Base-by-base conservation (phyloP, 2,888 invertebrate species). In the Spisula subtruncata region DNA sequence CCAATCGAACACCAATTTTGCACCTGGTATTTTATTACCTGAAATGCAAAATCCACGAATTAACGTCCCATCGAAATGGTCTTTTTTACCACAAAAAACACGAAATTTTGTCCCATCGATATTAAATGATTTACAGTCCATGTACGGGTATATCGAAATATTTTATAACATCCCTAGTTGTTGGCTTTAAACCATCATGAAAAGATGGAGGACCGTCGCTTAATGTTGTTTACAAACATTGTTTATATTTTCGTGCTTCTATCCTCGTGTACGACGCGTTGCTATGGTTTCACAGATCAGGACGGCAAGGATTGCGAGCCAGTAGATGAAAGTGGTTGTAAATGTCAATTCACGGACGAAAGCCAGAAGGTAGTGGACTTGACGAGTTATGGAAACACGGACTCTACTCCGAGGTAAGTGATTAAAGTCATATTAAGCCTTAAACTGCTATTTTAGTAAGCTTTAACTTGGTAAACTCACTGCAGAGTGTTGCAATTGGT, bases 281-380 rank as follows among this genome's bases (percentile, higher is more conserved):
- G 35, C 75, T 35, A 75, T 75, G 75, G 75, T 35, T 75, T 35
- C 75, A 75, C 32, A 0, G 14, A 48, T 46, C 14, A 14, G n/a
- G 41, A 14, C 20, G 79, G 41, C 16, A 88, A 84, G 79, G 66
- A 88, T 12, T 90, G 90, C 35, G 32, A 71, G 29, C 75, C 71
- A 46, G 82, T 41, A 8, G 87, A 87, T 46, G 51, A 75, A 35
- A 46, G 32, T 25, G 84, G 84, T 0, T 92, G 92, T 54, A 83
- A 89, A 18, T 92, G 92, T 83, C 60, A 82, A 29, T 89, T 92
- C 86, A 85, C 89, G 29, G 92, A 92, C 60, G 89, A 85, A 18
- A 85, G 87, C 56, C 90, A 89, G 29, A 35, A 75, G 35, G 83
- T 80, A 25, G 83, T 92, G 12, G 92, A 90, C 66, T 87, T 92